phyloP scores from a whole-genome alignment of 2,113 vertebrate species.

The Microtus montanus region DNA sequence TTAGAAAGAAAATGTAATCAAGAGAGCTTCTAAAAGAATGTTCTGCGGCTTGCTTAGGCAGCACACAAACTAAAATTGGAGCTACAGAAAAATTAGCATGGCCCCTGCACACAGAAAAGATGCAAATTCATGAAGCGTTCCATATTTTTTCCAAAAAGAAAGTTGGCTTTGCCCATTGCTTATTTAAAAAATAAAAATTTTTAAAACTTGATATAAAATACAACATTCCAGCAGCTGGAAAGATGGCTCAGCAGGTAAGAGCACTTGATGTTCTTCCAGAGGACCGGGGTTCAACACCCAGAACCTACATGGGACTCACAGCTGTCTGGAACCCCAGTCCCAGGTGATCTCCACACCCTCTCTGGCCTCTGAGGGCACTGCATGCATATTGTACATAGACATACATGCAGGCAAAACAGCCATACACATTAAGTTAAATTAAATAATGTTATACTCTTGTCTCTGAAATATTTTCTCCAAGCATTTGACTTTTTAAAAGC shows the following conservation, averaged over 20 bases:
- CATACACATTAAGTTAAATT: neutral
- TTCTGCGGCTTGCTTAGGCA: neutral
- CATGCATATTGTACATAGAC: neutral
- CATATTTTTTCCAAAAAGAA: neutral
- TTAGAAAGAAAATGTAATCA: neutral
- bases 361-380: neutral
- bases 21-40: neutral
- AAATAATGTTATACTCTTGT: neutral
- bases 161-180: neutral
- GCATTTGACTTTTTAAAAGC: neutral
- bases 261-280: neutral
- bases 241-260: neutral
- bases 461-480: neutral
- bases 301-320: neutral
- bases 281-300: neutral
- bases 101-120: neutral
- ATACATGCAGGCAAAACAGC: neutral
- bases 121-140: neutral
- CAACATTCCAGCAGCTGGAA: neutral
- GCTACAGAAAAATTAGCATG: neutral
- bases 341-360: neutral
- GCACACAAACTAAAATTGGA: neutral
- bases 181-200: neutral
- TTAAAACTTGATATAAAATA: neutral
- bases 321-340: neutral